These are phyloP conservation scores for Acleris holmiana DNA, from an alignment of 2,888 invertebrate genomes.

Conservation along the genomic window DNA sequence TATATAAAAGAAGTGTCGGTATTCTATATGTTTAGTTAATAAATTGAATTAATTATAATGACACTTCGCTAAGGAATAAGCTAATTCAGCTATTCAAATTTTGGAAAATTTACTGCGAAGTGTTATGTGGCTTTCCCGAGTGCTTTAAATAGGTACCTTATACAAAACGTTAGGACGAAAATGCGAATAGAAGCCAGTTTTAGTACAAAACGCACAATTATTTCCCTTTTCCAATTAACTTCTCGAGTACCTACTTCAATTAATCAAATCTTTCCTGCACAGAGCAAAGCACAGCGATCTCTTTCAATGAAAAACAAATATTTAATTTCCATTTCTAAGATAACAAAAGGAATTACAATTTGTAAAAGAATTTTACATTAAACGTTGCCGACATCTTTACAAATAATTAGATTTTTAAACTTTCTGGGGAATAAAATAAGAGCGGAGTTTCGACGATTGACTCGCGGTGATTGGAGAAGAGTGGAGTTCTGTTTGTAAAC, in stretches of 20 bases:
- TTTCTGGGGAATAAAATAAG: not conserved
- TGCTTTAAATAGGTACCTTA: too few relatives aligned
- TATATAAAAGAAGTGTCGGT: too few relatives aligned
- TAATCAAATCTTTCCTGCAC: constrained; percentile 13
- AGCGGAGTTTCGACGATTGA: not conserved
- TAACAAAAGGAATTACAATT: constrained; percentile 19
- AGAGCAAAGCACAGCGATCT: constrained; percentile 4
- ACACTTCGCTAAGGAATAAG: too few relatives aligned
- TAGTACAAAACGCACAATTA: not conserved
- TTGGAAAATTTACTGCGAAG: too few relatives aligned
- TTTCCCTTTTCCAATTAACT: not conserved
- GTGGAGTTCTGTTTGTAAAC: constrained; percentile 1
- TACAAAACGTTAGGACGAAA: too few relatives aligned
- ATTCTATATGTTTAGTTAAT: too few relatives aligned
- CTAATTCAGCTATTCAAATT: too few relatives aligned
- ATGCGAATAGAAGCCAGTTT: too few relatives aligned
- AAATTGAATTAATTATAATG: too few relatives aligned
- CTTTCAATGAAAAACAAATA: constrained; percentile 15
- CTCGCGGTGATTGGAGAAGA: not conserved
- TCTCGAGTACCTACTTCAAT: constrained; percentile 3
- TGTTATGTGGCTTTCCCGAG: too few relatives aligned
- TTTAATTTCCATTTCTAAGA: constrained; percentile 18
- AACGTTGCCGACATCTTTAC: constrained; percentile 2
- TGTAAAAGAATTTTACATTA: not conserved
- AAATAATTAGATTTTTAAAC: constrained; percentile 9